Conservation (phyloP, 1,140 invertebrate species). For the Eriosoma lanigerum region DNA sequence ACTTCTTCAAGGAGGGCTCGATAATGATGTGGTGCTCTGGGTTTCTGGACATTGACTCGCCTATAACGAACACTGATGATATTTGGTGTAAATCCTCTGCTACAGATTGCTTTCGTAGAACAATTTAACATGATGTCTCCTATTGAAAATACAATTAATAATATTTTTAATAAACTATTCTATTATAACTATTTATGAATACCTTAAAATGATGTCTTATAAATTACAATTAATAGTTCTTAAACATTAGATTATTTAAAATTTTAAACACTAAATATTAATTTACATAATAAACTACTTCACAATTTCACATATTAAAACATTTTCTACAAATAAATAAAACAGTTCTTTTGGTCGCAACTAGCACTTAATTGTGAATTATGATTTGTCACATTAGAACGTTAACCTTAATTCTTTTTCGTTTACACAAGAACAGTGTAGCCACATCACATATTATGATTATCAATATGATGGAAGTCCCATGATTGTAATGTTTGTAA, state of each 20-base stretch:
- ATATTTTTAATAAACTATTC: not conserved
- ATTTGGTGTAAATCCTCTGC: conserved; percentile 23
- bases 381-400: not conserved
- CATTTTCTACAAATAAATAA: too few species aligned
- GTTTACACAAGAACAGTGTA: not conserved
- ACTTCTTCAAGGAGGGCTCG: conserved; percentile 66
- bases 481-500: not conserved
- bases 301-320: too few species aligned
- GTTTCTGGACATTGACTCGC: conserved; percentile 69
- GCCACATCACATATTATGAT: conserved; percentile 8
- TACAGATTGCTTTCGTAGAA: conserved; percentile 32
- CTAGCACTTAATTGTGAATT: too few species aligned
- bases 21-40: conserved; percentile 68
- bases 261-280: too few species aligned
- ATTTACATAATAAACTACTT: too few species aligned
- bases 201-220: too few species aligned
- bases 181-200: not conserved
- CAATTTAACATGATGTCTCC: conserved; percentile 35
- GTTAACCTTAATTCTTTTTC: conserved; percentile 24
- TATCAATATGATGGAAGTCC: not conserved
- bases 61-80: conserved; percentile 36
- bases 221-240: too few species aligned
- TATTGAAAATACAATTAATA: not conserved
- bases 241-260: too few species aligned
- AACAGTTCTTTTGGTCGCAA: too few species aligned